Conservation (phyloP, 1,140 invertebrate genomes). For the Bombus impatiens region DNA sequence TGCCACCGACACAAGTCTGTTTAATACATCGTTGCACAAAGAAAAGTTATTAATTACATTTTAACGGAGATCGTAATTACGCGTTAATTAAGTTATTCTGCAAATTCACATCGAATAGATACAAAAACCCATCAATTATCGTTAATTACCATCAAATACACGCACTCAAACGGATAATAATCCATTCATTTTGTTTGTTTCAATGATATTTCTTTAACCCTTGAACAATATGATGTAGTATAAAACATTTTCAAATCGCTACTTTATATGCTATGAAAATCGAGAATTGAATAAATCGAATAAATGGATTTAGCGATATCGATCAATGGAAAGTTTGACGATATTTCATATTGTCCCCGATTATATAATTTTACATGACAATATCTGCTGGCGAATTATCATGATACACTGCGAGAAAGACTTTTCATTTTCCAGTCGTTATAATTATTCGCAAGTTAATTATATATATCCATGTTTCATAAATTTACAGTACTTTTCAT, state of each 20-base stretch:
- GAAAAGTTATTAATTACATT: constrained; percentile 3
- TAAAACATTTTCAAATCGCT: too few species aligned
- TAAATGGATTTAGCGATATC: not conserved
- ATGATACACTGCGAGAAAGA: not conserved
- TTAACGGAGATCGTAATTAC: not conserved
- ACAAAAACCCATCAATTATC: not conserved
- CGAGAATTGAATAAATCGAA: too few species aligned
- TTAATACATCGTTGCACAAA: too few species aligned
- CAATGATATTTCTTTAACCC: too few species aligned
- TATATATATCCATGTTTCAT: too few species aligned
- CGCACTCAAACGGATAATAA: not conserved
- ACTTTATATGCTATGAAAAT: too few species aligned
- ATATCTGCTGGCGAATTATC: not conserved
- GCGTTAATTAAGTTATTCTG: not conserved
- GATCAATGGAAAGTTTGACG: constrained; percentile 13
- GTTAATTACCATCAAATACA: not conserved
- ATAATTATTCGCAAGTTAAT: not conserved
- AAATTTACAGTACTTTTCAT: not conserved
- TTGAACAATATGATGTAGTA: too few species aligned
- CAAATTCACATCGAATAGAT: not conserved
- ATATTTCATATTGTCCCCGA: not conserved
- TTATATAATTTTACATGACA: not conserved
- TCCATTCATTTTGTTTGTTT: not conserved
- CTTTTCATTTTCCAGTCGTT: not conserved
- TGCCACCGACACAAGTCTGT: not conserved